phyloP scores from a whole-genome alignment of 2,888 invertebrate genomes.

The Cheilosia vernalis region DNA sequence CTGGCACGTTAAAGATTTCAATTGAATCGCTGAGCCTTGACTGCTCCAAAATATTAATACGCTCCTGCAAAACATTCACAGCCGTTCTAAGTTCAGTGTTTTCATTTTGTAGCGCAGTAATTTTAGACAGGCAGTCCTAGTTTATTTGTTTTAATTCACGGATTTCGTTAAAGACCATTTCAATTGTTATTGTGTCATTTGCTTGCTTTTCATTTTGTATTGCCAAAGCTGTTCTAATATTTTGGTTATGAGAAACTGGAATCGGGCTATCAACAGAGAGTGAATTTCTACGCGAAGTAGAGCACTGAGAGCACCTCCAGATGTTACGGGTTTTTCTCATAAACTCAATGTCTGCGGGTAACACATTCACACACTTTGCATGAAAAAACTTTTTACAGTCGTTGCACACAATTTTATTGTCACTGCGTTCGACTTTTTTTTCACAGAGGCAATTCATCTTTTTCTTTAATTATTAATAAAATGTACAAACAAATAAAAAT shows the following conservation, averaged over 20 bases:
- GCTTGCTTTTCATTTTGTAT: background rate
- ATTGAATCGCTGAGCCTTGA: conserved; percentile 18
- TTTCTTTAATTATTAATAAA: background rate
- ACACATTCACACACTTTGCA: conserved; percentile 33
- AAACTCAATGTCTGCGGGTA: background rate
- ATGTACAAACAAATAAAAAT: background rate
- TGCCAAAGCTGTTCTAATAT: background rate
- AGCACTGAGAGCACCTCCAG: conserved; percentile 20
- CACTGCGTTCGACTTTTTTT: conserved; percentile 23
- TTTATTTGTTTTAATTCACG: conserved; percentile 11
- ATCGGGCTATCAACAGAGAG: conserved; percentile 4
- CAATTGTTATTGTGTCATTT: conserved; percentile 14
- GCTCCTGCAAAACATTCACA: background rate
- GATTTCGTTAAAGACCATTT: conserved; percentile 17
- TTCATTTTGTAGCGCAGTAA: conserved; percentile 22
- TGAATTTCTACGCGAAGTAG: conserved; percentile 12
- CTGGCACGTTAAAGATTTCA: conserved; percentile 32
- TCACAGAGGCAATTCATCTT: background rate
- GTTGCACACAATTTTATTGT: conserved; percentile 11
- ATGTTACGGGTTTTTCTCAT: conserved; percentile 19
- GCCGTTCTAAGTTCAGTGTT: conserved; percentile 16
- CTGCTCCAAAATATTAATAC: conserved; percentile 19
- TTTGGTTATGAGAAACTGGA: background rate
- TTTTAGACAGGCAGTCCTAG: conserved; percentile 9
- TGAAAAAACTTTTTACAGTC: conserved; percentile 25